A percentile compares a stretch with the other conserved stretches of the same genome.
Conservation (phyloP, 2,888 invertebrate species). For the Drosophila rellima region DNA sequence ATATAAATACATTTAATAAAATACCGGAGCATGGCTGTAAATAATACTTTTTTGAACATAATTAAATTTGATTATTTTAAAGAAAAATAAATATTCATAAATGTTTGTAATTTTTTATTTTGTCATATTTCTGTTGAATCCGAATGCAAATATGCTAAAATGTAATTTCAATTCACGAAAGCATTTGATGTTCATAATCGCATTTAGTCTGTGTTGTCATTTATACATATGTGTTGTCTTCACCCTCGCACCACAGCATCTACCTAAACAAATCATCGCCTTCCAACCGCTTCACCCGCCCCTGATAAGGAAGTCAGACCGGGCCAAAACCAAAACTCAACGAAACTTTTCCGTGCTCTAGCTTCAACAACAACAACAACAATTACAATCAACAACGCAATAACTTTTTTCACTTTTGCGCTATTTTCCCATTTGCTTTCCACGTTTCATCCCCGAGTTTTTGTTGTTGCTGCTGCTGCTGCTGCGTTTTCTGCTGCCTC, state of each 20-base stretch:
- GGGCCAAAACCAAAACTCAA: conserved; percentile 35
- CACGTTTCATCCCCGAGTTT: conserved; percentile 49
- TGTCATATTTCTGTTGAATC: not conserved
- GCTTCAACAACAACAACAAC: conserved; percentile 16
- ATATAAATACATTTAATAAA: no score
- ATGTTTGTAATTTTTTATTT: not conserved
- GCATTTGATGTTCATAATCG: conserved; percentile 17
- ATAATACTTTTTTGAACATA: no score
- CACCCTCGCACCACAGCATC: not conserved
- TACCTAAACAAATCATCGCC: conserved; percentile 23
- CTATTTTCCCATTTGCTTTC: conserved; percentile 46
- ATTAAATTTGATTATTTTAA: no score
- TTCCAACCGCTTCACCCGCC: not conserved
- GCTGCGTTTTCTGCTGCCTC: conserved; percentile 18
- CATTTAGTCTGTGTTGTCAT: conserved; percentile 13
- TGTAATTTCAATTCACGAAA: conserved; percentile 10
- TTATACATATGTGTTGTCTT: not conserved
- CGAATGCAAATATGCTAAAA: conserved; percentile 22
- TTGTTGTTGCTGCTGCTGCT: conserved; percentile 12
- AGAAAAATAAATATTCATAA: not conserved
- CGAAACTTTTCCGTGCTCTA: conserved; percentile 38
- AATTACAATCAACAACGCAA: conserved; percentile 25
- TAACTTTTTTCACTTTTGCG: conserved; percentile 46
- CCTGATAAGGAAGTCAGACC: not conserved
- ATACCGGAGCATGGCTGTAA: no score